Conservation (phyloP, 2,113 vertebrate genomes). For the Ovis aries region ARS-UI_Ramb_v3.0 NC_056069.1:14392501-14393000, state of each 20-base stretch:
- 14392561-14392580: slow-evolving; percentile 17
- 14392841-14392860: background rate
- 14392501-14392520: slow-evolving; percentile 23
- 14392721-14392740: background rate
- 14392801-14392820: background rate
- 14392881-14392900: slow-evolving; percentile 12
- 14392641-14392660: background rate
- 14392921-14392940: slow-evolving; percentile 5
- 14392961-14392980: background rate
- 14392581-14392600: background rate
- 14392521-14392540: background rate
- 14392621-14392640: background rate
- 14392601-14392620: background rate
- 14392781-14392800: background rate
- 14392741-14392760: background rate
- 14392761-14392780: background rate
- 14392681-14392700: background rate
- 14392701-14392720: slow-evolving; percentile 15
- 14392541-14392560: background rate
- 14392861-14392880: slow-evolving; percentile 46
- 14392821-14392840: background rate
- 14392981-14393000: slow-evolving; percentile 22
- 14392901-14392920: background rate
- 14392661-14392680: background rate
- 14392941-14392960: background rate